Percentiles rank a stretch among this genome's conserved stretches.
Evolutionary conservation across 2,113 vertebrate genomes (phyloP).

Genomic region (Paedocypris sp.): DNA sequence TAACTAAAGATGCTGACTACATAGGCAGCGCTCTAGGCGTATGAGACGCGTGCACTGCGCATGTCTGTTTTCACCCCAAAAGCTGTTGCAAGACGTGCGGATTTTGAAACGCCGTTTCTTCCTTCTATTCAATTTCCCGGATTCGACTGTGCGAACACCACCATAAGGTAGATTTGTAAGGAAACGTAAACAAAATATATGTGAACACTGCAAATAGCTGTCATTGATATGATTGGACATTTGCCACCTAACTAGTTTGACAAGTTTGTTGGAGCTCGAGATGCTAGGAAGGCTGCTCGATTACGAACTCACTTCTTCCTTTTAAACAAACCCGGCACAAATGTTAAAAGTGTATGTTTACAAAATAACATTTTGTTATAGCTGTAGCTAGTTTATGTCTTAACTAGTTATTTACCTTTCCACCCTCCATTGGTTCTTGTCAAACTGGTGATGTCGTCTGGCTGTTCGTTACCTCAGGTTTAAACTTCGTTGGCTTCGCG

Average conservation of each 20-base stretch:
- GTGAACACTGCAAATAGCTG: background rate
- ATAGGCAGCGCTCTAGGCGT: background rate
- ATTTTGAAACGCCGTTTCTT: background rate
- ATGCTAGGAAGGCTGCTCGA: background rate
- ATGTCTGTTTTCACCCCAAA: background rate
- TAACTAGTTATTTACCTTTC: slow-evolving; percentile 32
- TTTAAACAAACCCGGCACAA: background rate
- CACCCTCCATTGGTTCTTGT: slow-evolving; percentile 30
- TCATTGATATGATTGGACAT: background rate
- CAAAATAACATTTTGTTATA: background rate
- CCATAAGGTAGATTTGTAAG: background rate
- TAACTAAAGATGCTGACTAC: background rate
- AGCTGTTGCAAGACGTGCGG: background rate
- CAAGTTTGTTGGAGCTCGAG: background rate
- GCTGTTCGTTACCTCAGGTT: background rate
- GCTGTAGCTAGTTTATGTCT: background rate
- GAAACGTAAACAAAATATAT: background rate
- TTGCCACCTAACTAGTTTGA: background rate
- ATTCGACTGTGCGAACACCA: background rate
- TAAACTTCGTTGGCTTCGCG: background rate
- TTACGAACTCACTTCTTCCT: background rate
- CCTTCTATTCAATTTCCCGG: background rate
- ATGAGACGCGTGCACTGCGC: background rate
- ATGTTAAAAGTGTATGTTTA: background rate
- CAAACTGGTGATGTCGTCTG: background rate